Conservation (phyloP, 1,140 invertebrate genomes). For the Drosophila kepulauana region DNA sequence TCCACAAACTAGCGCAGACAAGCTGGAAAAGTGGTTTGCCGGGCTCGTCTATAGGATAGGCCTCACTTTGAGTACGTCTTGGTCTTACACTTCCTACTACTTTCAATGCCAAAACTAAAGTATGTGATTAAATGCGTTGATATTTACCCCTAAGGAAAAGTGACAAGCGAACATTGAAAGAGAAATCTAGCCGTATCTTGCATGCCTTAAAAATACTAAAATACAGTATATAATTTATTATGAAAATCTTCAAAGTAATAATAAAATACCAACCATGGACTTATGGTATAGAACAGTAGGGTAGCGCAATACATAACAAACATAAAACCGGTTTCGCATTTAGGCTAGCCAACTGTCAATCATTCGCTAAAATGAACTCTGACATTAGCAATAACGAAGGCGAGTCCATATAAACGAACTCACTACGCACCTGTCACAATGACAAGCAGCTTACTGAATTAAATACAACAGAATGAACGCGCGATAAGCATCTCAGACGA, state of each 20-base stretch:
- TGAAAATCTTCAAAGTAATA: no score
- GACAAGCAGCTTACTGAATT: conserved; percentile 35
- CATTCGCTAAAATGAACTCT: conserved; percentile 64
- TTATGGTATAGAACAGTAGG: no score
- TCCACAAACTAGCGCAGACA: neutral
- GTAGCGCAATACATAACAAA: no score
- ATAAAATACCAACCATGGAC: no score
- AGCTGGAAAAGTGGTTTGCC: conserved; percentile 33
- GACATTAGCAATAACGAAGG: neutral
- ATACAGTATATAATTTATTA: no score
- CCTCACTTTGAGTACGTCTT: conserved; percentile 3
- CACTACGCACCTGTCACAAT: conserved; percentile 63
- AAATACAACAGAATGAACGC: conserved; percentile 35
- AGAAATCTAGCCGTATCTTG: neutral
- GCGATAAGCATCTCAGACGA: conserved; percentile 71
- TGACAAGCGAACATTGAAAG: conserved; percentile 6
- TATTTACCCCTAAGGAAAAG: conserved; percentile 35
- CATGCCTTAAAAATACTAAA: no score
- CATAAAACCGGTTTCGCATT: conserved; percentile 21
- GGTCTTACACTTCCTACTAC: conserved; percentile 17
- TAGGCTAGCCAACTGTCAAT: conserved; percentile 60
- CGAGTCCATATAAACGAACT: neutral
- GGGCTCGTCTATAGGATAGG: neutral
- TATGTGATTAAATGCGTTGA: conserved; percentile 65
- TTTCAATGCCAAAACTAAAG: conserved; percentile 64